phyloP scores from a whole-genome alignment of 2,797 vertebrate species.

The Vultur gryphus region DNA sequence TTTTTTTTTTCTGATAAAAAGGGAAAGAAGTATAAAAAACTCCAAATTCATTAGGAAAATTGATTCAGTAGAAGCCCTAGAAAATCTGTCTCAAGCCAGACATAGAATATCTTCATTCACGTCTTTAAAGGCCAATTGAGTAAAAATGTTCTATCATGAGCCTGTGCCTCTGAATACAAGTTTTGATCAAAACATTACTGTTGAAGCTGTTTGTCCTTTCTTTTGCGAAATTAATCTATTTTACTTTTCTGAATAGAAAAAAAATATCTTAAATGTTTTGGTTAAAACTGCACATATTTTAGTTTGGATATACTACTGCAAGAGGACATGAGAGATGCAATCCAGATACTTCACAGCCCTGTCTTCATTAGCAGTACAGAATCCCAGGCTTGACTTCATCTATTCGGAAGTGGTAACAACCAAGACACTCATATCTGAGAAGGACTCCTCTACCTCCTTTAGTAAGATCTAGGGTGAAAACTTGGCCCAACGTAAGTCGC shows the following conservation, averaged over 20 bases:
- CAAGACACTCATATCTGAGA: background rate
- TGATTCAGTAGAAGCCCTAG: background rate
- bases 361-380: background rate
- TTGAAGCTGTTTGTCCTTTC: background rate
- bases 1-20: background rate
- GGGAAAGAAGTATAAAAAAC: background rate
- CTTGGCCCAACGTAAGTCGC: background rate
- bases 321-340: background rate
- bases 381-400: background rate
- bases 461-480: background rate
- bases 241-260: background rate
- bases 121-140: background rate
- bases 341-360: background rate
- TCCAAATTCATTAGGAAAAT: background rate
- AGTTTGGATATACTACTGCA: background rate
- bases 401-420: background rate
- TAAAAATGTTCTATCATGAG: background rate
- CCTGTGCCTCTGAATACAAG: background rate
- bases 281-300: background rate
- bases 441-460: background rate
- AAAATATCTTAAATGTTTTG: background rate
- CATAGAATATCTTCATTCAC: background rate
- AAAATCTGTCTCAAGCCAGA: background rate
- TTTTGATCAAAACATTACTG: background rate
- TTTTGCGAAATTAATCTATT: background rate